These are phyloP conservation scores for Epinephelus lanceolatus DNA, from an alignment of 2,113 vertebrate species.

Conservation along the genomic window DNA sequence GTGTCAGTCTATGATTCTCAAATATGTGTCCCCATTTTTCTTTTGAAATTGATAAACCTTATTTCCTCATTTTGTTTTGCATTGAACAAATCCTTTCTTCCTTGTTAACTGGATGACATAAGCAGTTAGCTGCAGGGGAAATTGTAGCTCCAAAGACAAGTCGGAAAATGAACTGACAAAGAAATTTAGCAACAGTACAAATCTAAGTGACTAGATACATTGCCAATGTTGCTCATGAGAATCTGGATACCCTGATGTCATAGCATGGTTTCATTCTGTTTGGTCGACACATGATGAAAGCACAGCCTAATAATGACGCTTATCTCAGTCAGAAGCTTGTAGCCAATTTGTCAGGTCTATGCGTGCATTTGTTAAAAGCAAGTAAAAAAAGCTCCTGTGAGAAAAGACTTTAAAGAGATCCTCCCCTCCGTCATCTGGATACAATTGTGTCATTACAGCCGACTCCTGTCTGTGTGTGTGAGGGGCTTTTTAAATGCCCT, in stretches of 20 bases:
- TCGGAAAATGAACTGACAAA: not conserved
- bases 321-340: conserved; percentile 61
- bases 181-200: not conserved
- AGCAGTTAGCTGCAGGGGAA: not conserved
- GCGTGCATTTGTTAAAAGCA: conserved; percentile 18
- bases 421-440: conserved; percentile 77
- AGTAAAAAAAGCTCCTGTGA: conserved; percentile 39
- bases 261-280: not conserved
- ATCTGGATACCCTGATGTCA: not conserved
- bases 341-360: conserved; percentile 46
- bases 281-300: conserved; percentile 54
- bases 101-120: not conserved
- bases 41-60: not conserved
- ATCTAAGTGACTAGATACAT: not conserved
- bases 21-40: not conserved
- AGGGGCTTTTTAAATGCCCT: conserved; percentile 59
- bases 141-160: not conserved
- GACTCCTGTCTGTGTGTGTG: conserved; percentile 64
- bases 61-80: not conserved
- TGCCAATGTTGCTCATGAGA: not conserved
- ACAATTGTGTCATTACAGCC: conserved; percentile 79
- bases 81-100: not conserved
- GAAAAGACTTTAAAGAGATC: conserved; percentile 63
- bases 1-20: not conserved
- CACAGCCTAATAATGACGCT: conserved; percentile 35